Evolutionary conservation across 2,113 vertebrate species (phyloP).

Genomic region (Heliornis fulica): DNA sequence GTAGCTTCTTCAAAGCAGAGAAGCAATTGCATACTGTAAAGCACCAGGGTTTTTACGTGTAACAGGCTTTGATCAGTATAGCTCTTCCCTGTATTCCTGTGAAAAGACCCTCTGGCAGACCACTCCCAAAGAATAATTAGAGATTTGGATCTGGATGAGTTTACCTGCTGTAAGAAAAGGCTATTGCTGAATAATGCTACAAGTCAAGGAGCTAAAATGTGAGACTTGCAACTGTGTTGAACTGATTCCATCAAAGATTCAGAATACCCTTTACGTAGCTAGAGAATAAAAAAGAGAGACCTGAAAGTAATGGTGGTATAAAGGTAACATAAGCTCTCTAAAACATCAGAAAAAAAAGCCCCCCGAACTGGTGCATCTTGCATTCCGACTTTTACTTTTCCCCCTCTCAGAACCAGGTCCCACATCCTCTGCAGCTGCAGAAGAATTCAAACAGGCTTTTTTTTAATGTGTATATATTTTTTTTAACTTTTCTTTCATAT

Average conservation of each 20-base stretch:
- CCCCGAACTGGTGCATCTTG: background rate
- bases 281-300: background rate
- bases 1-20: background rate
- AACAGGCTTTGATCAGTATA: background rate
- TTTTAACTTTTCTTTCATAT: background rate
- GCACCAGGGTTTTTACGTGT: rapidly evolving
- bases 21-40: background rate
- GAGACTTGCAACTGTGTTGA: background rate
- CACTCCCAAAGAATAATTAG: background rate
- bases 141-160: background rate
- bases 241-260: background rate
- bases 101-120: background rate
- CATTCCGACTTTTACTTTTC: background rate
- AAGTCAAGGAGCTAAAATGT: background rate
- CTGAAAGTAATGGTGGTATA: background rate
- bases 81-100: background rate
- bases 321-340: background rate
- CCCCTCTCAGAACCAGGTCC: background rate
- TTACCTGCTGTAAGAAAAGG: background rate
- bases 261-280: background rate
- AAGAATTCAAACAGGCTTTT: background rate
- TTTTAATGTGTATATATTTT: too few relatives aligned
- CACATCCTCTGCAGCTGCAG: conserved; percentile 56
- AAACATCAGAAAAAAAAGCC: background rate
- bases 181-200: background rate